Evolutionary conservation across 1,140 invertebrate species (phyloP).

Genomic region (Panulirus ornatus): DNA sequence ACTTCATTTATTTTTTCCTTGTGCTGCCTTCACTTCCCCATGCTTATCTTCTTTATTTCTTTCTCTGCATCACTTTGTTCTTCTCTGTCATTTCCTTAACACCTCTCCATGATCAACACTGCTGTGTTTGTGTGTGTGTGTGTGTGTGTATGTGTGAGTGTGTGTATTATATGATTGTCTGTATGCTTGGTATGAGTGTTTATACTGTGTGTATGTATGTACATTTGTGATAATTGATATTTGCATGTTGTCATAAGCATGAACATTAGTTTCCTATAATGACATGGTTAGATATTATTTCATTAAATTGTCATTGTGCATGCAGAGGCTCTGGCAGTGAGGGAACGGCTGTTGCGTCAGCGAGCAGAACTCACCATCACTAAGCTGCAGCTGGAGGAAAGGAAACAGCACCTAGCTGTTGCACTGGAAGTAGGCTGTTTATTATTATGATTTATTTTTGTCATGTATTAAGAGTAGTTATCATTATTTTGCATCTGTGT

Average conservation of each 20-base stretch:
- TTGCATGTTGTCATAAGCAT: not conserved
- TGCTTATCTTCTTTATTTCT: too few relatives aligned
- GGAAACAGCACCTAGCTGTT: slow-evolving; percentile 40
- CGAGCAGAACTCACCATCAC: slow-evolving; percentile 62
- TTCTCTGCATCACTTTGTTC: too few relatives aligned
- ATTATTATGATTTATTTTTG: not conserved
- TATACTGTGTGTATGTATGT: too few relatives aligned
- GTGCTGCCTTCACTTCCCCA: too few relatives aligned
- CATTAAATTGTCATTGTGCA: not conserved
- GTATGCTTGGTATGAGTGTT: too few relatives aligned
- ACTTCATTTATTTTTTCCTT: too few relatives aligned
- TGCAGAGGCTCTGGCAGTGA: slow-evolving; percentile 57
- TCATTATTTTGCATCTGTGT: too few relatives aligned
- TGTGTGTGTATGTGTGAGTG: not conserved
- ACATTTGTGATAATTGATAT: not conserved
- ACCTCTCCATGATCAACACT: too few relatives aligned
- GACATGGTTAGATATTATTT: slow-evolving; percentile 3
- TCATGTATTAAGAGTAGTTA: too few relatives aligned
- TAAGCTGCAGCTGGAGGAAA: slow-evolving; percentile 67
- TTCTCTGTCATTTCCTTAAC: too few relatives aligned
- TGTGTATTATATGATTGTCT: too few relatives aligned
- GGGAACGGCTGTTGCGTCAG: slow-evolving; percentile 60
- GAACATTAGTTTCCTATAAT: not conserved
- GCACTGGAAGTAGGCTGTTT: slow-evolving; percentile 44
- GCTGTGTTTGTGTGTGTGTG: too few relatives aligned